Percentiles rank a stretch among this genome's conserved stretches.
Evolutionary conservation across 1,140 invertebrate species (phyloP).

Genomic region (Papilio aristodemus): DNA sequence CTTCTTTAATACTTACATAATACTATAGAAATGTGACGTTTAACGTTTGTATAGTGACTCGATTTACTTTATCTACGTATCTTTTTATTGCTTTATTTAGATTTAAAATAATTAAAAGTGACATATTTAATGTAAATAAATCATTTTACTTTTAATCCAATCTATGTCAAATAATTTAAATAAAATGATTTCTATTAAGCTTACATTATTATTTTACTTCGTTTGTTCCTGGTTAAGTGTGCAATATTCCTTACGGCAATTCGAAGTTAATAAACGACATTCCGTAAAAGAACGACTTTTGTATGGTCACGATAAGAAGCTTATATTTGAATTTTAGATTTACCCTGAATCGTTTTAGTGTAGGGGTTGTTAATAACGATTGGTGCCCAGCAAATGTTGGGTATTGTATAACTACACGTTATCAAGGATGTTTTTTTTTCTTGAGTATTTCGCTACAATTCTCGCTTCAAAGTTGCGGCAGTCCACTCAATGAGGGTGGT

Average conservation of each 20-base stretch:
- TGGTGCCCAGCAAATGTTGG: neutral
- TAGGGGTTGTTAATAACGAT: neutral
- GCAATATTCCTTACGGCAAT: neutral
- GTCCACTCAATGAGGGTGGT: too few species aligned
- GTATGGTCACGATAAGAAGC: constrained; percentile 1
- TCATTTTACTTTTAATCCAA: too few species aligned
- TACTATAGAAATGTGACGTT: too few species aligned
- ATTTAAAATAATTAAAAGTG: too few species aligned
- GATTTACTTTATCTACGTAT: too few species aligned
- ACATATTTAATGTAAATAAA: too few species aligned
- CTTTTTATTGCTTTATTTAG: too few species aligned
- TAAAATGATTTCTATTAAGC: neutral
- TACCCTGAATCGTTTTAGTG: constrained; percentile 11
- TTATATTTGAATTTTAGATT: constrained; percentile 19
- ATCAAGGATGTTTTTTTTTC: neutral
- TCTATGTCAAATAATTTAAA: neutral
- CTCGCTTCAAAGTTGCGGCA: too few species aligned
- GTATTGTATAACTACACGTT: neutral
- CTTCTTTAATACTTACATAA: too few species aligned
- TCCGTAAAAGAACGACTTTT: constrained; percentile 4
- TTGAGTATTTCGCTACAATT: neutral
- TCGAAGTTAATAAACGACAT: constrained; percentile 7
- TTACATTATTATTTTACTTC: neutral
- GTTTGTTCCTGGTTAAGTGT: neutral
- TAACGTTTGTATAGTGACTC: too few species aligned